Evolutionary conservation across 2,113 vertebrate species (phyloP), one percentile per base, ranked within the genome.

Genomic region (Albula goreensis): DNA sequence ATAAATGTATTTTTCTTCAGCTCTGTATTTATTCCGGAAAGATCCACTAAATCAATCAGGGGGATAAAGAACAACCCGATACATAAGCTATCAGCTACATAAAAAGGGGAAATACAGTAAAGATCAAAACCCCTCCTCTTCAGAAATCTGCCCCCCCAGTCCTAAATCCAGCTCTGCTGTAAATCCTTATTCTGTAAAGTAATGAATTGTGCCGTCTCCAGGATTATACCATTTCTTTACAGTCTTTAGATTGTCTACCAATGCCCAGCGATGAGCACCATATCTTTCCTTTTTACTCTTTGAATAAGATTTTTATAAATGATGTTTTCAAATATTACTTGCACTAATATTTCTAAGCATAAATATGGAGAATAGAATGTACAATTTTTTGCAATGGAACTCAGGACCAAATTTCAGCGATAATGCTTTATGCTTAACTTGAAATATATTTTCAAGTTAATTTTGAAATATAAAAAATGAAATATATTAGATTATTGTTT

Each of bases 31-130:
- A 89, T 86, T 63, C 81, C 82, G 81, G 85, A 89, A 85, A 89
- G 91, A 92, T 92, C 91, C 89, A 91, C 88, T 91, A 92, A 95
- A 94, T 95, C 93, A 96, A 94, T 95, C 93, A 94, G 86, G 92
- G 89, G 90, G 92, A 91, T 88, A 53, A 92, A 92, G 89, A 92
- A 90, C 88, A 88, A 87, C 90, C 88, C 81, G 89, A 89, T 89
- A 93, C 90, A 88, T 88, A 92, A 93, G 89, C 91, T 89, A 90
- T 86, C 88, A 89, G 70, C 85, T 89, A 88, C 92, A 89, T 91
- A 83, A 92, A 87, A 88, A 82, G 87, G 19, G 92, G 92, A 93
- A 91, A 93, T 91, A 92, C 90, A 92, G 70, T 74, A 74, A 74
- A 74, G 70, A 74, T 74, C 70, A 74, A 31, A 74, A 74, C n/a